Percentiles rank a stretch among this genome's conserved stretches.
Evolutionary conservation across 1,140 invertebrate genomes (phyloP).

Genomic region (Drosophila nasuta): DNA sequence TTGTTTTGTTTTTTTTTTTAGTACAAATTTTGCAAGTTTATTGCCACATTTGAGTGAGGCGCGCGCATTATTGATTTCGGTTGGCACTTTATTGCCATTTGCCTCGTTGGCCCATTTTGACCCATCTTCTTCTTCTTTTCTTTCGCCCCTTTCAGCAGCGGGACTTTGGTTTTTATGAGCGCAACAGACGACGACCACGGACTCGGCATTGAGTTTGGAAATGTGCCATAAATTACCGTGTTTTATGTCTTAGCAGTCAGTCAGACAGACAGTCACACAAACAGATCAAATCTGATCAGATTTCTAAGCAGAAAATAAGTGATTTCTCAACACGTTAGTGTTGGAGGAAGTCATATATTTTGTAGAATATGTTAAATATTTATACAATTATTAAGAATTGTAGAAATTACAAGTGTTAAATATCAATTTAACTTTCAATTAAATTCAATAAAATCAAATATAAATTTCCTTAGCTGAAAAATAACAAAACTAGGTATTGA

Average conservation of each 20-base stretch:
- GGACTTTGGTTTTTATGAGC: constrained; percentile 53
- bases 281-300: constrained; percentile 64
- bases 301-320: constrained; percentile 54
- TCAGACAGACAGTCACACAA: constrained; percentile 20
- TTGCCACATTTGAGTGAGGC: constrained; percentile 53
- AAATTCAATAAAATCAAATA: too few species aligned
- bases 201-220: constrained; percentile 59
- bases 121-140: constrained; percentile 24
- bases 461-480: too few species aligned
- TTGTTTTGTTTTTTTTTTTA: constrained; percentile 30
- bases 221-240: constrained; percentile 79
- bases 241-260: constrained; percentile 72
- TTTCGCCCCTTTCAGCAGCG: constrained; percentile 20
- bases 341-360: too few species aligned
- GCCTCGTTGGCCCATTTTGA: constrained; percentile 40
- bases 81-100: constrained; percentile 63
- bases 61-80: constrained; percentile 59
- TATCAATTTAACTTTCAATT: too few species aligned
- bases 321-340: constrained; percentile 58
- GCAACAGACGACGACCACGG: constrained; percentile 69
- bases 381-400: too few species aligned
- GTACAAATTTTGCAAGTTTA: constrained; percentile 63
- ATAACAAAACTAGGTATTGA: too few species aligned
- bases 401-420: too few species aligned
- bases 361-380: too few species aligned